A percentile compares a stretch with the other conserved stretches of the same genome.
Evolutionary conservation across 2,797 vertebrate species (phyloP).

Genomic region (Scolopax rusticola): DNA sequence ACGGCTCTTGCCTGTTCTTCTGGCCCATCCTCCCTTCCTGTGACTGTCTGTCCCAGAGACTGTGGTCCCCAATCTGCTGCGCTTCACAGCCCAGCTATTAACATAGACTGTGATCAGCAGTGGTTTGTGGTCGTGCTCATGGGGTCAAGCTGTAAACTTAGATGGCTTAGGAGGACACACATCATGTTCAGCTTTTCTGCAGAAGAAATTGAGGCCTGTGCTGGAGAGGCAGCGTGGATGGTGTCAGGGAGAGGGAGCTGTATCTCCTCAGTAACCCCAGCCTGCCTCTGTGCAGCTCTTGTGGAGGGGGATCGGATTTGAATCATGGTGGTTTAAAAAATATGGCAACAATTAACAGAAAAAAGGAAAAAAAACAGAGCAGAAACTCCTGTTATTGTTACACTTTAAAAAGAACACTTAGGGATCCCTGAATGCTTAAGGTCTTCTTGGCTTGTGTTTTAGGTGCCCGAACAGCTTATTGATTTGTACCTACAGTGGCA

Average conservation of each 20-base stretch:
- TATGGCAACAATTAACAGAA: neutral
- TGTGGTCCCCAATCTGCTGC: neutral
- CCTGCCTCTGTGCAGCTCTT: neutral
- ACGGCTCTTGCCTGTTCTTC: neutral
- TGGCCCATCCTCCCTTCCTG: neutral
- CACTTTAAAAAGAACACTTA: neutral
- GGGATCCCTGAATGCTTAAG: neutral
- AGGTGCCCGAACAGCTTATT: neutral
- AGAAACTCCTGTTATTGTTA: neutral
- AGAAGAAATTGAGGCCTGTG: neutral
- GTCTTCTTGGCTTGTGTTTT: neutral
- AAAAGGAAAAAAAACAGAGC: neutral
- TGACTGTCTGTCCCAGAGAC: neutral
- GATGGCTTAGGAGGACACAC: neutral
- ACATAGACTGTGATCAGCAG: neutral
- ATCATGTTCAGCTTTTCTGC: fast-evolving
- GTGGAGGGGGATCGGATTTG: fast-evolving
- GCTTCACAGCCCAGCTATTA: neutral
- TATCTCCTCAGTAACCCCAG: neutral
- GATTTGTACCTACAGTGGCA: neutral
- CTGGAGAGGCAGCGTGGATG: neutral
- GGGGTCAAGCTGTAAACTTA: neutral
- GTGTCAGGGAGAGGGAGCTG: neutral
- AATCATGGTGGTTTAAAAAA: neutral
- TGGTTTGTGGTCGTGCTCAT: neutral